phyloP scores from a whole-genome alignment of 2,888 invertebrate species.

The Dryococelus australis region DNA sequence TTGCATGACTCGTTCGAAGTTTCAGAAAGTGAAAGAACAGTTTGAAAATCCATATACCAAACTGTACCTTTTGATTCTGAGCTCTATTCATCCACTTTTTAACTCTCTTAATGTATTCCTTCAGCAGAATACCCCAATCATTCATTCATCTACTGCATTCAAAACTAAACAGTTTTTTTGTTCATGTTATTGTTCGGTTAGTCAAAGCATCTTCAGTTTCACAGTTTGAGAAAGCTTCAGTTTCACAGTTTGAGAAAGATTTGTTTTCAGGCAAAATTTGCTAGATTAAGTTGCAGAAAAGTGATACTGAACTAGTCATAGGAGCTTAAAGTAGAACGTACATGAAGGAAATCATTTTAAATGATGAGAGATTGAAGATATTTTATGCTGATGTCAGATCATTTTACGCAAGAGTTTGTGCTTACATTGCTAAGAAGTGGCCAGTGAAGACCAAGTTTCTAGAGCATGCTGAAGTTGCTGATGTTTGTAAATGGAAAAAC shows the following conservation, averaged over 20 bases:
- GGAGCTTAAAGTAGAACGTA: neutral
- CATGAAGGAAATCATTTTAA: neutral
- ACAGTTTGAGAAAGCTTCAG: too few species aligned
- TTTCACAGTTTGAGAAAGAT: neutral
- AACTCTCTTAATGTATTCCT: constrained; percentile 10
- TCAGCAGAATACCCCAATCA: neutral
- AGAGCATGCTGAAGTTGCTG: neutral
- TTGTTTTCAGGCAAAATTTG: neutral
- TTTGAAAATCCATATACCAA: neutral
- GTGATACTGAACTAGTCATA: neutral
- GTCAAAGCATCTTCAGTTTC: too few species aligned
- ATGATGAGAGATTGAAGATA: neutral
- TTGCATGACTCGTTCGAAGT: neutral
- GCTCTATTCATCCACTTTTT: neutral
- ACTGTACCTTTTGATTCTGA: neutral
- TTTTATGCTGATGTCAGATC: too few species aligned
- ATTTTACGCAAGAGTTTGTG: neutral
- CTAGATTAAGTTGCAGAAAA: neutral
- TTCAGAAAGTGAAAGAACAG: neutral
- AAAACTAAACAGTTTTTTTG: neutral
- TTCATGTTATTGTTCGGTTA: neutral
- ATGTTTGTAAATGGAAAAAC: neutral
- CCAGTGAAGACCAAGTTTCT: neutral
- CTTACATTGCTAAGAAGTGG: neutral
- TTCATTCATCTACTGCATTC: neutral